Evolutionary conservation across 1,140 invertebrate genomes (phyloP).

Genomic region (Ephestia elutella): DNA sequence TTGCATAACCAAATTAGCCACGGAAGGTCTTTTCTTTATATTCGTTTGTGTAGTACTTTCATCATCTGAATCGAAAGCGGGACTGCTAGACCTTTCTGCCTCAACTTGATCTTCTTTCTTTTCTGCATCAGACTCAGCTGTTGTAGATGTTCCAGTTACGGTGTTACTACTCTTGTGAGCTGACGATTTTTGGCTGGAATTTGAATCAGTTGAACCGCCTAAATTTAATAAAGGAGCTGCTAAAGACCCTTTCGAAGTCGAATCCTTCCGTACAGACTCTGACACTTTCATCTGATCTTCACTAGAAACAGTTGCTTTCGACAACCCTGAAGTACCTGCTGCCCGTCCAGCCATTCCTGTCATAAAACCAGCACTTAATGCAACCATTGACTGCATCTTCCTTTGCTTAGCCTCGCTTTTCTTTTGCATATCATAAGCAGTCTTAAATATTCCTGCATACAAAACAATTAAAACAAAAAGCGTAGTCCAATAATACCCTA

Average conservation of each 20-base stretch:
- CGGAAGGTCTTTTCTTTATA: slow-evolving; percentile 76
- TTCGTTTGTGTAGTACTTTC: slow-evolving; percentile 78
- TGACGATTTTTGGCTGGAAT: slow-evolving; percentile 78
- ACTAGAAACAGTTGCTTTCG: slow-evolving; percentile 82
- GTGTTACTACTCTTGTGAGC: slow-evolving; percentile 76
- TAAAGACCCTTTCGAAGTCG: slow-evolving; percentile 59
- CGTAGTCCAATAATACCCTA: slow-evolving; percentile 98
- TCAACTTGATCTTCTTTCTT: slow-evolving; percentile 78
- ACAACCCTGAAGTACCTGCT: slow-evolving; percentile 85
- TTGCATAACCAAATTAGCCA: slow-evolving; percentile 79
- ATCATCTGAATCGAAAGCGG: slow-evolving; percentile 96
- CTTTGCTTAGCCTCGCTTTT: slow-evolving; percentile 96
- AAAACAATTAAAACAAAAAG: slow-evolving; percentile 93
- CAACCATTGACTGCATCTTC: slow-evolving; percentile 95
- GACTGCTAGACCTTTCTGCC: slow-evolving; percentile 94
- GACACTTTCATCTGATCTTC: slow-evolving; percentile 80
- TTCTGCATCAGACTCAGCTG: slow-evolving; percentile 69
- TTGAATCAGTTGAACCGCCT: slow-evolving; percentile 73
- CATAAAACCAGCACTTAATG: slow-evolving; percentile 89
- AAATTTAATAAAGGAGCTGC: slow-evolving; percentile 60
- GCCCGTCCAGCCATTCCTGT: slow-evolving; percentile 91
- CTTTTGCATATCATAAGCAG: slow-evolving; percentile 98
- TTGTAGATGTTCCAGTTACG: slow-evolving; percentile 76
- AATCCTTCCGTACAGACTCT: slow-evolving; percentile 55
- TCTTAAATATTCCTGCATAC: slow-evolving; percentile 98